Conservation (phyloP, 2,113 vertebrate genomes). For the Ceyx cyanopectus region DNA sequence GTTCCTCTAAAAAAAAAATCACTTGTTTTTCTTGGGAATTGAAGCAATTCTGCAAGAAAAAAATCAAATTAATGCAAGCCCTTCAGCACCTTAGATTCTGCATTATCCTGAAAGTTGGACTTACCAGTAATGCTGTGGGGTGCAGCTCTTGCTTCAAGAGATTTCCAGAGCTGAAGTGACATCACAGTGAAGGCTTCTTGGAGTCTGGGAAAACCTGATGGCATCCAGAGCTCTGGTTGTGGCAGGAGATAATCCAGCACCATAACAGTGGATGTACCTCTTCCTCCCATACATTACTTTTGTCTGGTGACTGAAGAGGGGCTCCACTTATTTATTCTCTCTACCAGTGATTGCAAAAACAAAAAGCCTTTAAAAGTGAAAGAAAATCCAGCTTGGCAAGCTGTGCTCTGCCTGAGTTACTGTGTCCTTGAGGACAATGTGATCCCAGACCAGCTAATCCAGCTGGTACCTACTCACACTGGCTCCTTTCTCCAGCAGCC, state of each 20-base stretch:
- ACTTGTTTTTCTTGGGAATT: not conserved
- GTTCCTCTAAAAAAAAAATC: not conserved
- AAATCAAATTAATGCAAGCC: not conserved
- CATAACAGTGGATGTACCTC: not conserved
- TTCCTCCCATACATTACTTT: not conserved
- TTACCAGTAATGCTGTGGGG: not conserved
- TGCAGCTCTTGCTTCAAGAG: not conserved
- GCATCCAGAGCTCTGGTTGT: not conserved
- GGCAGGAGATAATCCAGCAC: not conserved
- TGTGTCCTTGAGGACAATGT: not conserved
- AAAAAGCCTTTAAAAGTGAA: not conserved
- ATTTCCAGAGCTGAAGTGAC: not conserved
- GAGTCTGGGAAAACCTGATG: not conserved
- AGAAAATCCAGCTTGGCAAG: rapidly evolving
- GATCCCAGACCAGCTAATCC: not conserved
- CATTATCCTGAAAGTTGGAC: not conserved
- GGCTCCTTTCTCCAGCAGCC: not conserved
- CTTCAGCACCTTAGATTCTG: not conserved
- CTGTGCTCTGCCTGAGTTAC: not conserved
- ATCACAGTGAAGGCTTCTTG: rapidly evolving
- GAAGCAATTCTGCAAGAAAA: not conserved
- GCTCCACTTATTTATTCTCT: not conserved
- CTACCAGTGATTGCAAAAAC: not conserved
- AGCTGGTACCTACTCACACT: not conserved
- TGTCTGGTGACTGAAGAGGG: not conserved